Base-by-base conservation (phyloP, 1,140 invertebrate genomes). In the Philopotamus ludificatus region DNA sequence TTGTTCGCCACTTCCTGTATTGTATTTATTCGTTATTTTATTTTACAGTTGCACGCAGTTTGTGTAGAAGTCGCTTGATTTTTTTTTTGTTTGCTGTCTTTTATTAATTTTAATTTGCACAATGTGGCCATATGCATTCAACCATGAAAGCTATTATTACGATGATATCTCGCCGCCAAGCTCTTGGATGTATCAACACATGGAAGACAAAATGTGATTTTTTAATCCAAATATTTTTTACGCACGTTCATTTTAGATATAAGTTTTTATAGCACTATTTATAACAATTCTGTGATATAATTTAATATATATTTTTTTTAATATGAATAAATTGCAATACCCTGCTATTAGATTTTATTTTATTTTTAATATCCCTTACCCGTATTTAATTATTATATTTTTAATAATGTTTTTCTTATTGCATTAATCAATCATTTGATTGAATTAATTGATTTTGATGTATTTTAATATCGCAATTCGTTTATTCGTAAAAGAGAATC, bases 1-100 rank as follows among this genome's bases (percentile, higher is more conserved):
- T 41, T 51, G 42, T 64, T 50, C 41, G 39, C 62, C 62, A 65
- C 49, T 62, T 69, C 44, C 50, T 65, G 58, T 57, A 54, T 60
- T 64, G 7, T 51, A 42, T 34, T 45, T n/a, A n/a, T n/a, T 28
- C 47, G 42, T 49, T 47, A 4, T 12, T 57, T 60, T 45, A 45
- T 26, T 60, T 60, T 60, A 21, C 41, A 60, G 57, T 60, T 45
- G 12, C 39, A 3, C 57, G 25, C 57, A 7, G 57, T 41, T 60
- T 25, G 44, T 28, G n/a, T 22, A 44, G n/a, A 16, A 1, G 4
- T 23, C 61, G 28, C 61, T 63, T 63, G 21, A 18, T 10, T 20
- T 16, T 22, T 28, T 50, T 57, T 39, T 39, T 28, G 18, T 8
- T 39, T 21, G 26, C 12, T 7, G 28, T 12, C 28, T n/a, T n/a